Evolutionary conservation across 2,888 invertebrate species (phyloP), one percentile per base, ranked within the genome.

Genomic region (Strigamia transsilvanica): DNA sequence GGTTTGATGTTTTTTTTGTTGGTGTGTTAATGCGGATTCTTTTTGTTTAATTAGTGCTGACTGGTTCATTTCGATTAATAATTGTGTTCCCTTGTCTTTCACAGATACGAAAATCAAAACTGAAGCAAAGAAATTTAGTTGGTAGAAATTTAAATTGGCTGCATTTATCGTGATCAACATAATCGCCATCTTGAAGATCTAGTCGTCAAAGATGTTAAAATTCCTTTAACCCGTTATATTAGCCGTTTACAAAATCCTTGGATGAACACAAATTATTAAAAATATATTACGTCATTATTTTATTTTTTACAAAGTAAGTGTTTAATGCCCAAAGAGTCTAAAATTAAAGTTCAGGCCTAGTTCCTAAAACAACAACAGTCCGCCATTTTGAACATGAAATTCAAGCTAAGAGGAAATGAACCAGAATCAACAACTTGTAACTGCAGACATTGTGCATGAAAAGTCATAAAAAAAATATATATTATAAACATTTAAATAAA

Each of bases 101-200:
- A 61, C 61, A 61, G 61, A 23, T 21, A 18, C 61, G 61, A 61
- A 18, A 23, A 61, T 13, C 15, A 46, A 18, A 61, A 6, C 21
- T 21, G 18, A 18, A n/a, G 61, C 61, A n/a, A 46, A 46, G 46
- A 46, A 46, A 46, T 18, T 61, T 61, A 23, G 61, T 38, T 38
- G 38, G 18, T 18, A 61, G 61, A 61, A 61, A 61, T 61, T 61
- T 61, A 61, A 61, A 61, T 61, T 61, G 61, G 61, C 12, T 61
- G 10, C 61, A 61, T 23, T 61, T 61, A 18, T 61, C 61, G 61
- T 61, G 61, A 61, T 23, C 61, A 61, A 12, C 61, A 23, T 61
- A 61, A 61, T 61, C 61, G 61, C 61, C 61, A 61, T 61, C 61
- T 61, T 61, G 61, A 61, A 61, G 61, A 61, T 23, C 61, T 61